phyloP scores from a whole-genome alignment of 37 sponge, comb jelly and placozoan species.

The Ephydatia muelleri region DNA sequence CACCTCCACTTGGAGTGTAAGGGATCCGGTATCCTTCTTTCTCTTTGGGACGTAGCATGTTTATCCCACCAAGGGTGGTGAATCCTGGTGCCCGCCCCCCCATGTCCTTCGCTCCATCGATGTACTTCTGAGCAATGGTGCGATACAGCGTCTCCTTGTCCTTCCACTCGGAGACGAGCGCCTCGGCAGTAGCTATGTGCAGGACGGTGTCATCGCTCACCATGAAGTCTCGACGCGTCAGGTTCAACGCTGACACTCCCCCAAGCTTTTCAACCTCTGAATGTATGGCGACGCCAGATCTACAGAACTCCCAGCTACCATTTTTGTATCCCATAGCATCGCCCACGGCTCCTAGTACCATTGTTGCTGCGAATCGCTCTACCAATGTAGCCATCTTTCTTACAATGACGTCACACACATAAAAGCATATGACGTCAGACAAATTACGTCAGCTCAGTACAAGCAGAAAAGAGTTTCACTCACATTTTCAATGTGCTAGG shows the following conservation, averaged over 20 bases:
- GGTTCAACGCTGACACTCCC: constrained; percentile 53
- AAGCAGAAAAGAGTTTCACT: too few species aligned
- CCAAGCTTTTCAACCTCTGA: constrained; percentile 45
- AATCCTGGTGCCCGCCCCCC: constrained; percentile 72
- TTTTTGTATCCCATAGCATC: constrained; percentile 90
- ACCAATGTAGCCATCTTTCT: background rate
- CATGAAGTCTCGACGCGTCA: constrained; percentile 43
- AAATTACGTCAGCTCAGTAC: too few species aligned
- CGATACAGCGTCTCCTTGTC: constrained; percentile 54
- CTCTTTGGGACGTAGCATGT: constrained; percentile 33
- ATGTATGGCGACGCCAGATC: constrained; percentile 70
- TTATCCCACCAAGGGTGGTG: constrained; percentile 30
- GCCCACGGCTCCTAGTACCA: constrained; percentile 83
- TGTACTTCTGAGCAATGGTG: constrained; percentile 63
- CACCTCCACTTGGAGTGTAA: constrained; percentile 77
- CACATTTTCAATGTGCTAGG: too few species aligned
- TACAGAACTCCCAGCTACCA: constrained; percentile 80
- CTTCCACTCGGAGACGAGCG: constrained; percentile 65
- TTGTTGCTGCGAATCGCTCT: constrained; percentile 56
- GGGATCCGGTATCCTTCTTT: constrained; percentile 55
- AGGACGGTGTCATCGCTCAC: constrained; percentile 87
- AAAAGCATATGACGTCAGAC: background rate
- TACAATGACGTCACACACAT: too few species aligned
- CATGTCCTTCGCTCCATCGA: constrained; percentile 74
- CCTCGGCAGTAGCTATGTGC: constrained; percentile 87